Conservation (phyloP, 2,888 invertebrate genomes). For the Endomychus coccineus region DNA sequence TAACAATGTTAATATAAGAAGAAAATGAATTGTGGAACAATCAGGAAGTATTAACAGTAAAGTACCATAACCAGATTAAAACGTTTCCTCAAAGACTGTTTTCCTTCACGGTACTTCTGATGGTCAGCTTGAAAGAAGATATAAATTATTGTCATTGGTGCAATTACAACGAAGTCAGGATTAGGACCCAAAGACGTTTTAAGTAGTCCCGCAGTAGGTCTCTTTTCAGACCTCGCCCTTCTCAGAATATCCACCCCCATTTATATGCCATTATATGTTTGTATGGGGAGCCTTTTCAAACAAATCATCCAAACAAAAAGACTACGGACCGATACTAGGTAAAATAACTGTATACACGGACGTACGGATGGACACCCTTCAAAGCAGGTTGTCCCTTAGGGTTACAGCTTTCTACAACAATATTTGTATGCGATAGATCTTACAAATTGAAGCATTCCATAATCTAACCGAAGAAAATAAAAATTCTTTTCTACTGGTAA, state of each 20-base stretch:
- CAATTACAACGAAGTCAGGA: conserved; percentile 3
- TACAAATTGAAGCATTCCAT: conserved; percentile 16
- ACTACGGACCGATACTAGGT: conserved; percentile 13
- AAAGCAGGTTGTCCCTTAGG: conserved; percentile 10
- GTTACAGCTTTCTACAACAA: conserved; percentile 14
- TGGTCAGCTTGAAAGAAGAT: neutral
- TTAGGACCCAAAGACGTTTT: neutral
- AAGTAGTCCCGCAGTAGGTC: conserved; percentile 4
- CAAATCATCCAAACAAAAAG: conserved; percentile 36
- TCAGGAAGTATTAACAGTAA: too few species aligned
- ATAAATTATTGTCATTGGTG: neutral
- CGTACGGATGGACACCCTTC: conserved; percentile 14
- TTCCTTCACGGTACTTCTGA: neutral
- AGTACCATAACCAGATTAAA: too few species aligned
- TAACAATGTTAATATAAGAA: neutral
- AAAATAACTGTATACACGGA: conserved; percentile 15
- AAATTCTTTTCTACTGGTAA: too few species aligned
- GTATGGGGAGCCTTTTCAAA: conserved; percentile 37
- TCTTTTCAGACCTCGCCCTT: conserved; percentile 19
- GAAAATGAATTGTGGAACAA: neutral
- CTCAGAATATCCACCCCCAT: conserved; percentile 38
- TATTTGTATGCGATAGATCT: conserved; percentile 13
- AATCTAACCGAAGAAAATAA: conserved; percentile 9
- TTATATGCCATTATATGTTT: conserved; percentile 38
- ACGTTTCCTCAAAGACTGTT: too few species aligned